Evolutionary conservation across 2,888 invertebrate species (phyloP).

Genomic region (Priocnemis perturbator): DNA sequence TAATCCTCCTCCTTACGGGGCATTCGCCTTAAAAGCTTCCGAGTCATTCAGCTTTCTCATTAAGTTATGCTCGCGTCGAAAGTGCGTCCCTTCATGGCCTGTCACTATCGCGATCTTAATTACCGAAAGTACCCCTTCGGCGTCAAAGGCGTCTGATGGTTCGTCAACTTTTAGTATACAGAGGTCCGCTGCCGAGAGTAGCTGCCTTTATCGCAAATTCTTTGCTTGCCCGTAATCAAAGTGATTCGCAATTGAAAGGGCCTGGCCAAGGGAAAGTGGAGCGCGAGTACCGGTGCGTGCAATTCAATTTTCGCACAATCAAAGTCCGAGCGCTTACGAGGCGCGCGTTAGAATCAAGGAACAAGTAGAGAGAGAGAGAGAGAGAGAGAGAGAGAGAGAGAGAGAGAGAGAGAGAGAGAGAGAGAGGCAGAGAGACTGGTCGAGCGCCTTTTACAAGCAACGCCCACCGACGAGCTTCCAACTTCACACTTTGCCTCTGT

Average conservation of each 20-base stretch:
- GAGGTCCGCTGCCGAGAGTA: not conserved
- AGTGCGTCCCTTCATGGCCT: conserved; percentile 27
- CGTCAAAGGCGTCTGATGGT: conserved; percentile 1
- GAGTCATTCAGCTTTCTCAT: conserved; percentile 42
- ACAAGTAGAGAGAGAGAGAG: not conserved
- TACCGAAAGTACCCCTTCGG: conserved; percentile 24
- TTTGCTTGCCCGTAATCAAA: conserved; percentile 6
- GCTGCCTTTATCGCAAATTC: conserved; percentile 7
- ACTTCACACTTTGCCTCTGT: too few relatives aligned
- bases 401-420: too few relatives aligned
- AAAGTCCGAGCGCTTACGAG: conserved; percentile 1
- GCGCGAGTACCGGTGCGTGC: conserved; percentile 1
- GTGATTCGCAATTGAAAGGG: conserved; percentile 4
- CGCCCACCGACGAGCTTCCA: too few relatives aligned
- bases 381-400: not conserved
- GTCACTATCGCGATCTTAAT: conserved; percentile 35
- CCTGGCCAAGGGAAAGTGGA: conserved; percentile 3
- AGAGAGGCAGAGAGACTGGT: not conserved
- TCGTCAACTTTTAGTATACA: conserved; percentile 5
- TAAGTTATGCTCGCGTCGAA: conserved; percentile 36
- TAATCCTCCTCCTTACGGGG: conserved; percentile 20
- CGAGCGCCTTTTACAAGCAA: too few relatives aligned
- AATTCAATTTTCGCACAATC: conserved; percentile 2
- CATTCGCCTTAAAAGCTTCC: conserved; percentile 27
- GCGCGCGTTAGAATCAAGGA: not conserved